Conservation (phyloP, 1,140 invertebrate genomes). For the Aricia agestis region DNA sequence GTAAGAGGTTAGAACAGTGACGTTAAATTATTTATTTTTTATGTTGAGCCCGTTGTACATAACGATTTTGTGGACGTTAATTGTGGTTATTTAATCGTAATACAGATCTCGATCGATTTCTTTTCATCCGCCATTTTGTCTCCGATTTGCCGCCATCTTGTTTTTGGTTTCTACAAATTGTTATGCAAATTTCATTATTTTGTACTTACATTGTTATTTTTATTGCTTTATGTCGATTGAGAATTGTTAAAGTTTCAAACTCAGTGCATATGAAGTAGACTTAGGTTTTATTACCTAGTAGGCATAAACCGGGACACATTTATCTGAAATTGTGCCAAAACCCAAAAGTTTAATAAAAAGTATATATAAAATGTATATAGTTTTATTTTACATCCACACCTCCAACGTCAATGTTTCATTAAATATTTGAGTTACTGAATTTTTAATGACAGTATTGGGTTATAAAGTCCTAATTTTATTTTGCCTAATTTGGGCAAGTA, state of each 20-base stretch:
- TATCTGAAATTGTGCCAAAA: conserved; percentile 74
- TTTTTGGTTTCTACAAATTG: conserved; percentile 9
- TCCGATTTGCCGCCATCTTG: conserved; percentile 5
- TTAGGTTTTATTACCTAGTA: conserved; percentile 66
- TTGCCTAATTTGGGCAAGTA: too few relatives aligned
- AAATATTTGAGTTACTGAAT: too few relatives aligned
- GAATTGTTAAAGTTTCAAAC: conserved; percentile 45
- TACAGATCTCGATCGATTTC: conserved; percentile 59
- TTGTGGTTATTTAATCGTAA: conserved; percentile 68
- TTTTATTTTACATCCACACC: conserved; percentile 40
- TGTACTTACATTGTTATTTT: conserved; percentile 37
- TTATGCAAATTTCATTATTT: conserved; percentile 25
- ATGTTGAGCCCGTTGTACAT: conserved; percentile 71
- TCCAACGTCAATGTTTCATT: background rate
- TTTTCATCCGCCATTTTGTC: conserved; percentile 27
- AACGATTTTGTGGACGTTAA: conserved; percentile 65
- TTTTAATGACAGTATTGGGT: too few relatives aligned
- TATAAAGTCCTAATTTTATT: too few relatives aligned
- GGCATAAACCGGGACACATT: conserved; percentile 70
- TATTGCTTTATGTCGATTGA: conserved; percentile 42
- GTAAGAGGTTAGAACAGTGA: conserved; percentile 66
- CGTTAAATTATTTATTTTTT: conserved; percentile 75
- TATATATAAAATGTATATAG: conserved; percentile 54
- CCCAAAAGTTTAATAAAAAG: conserved; percentile 74
- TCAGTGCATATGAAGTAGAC: conserved; percentile 43